A percentile compares a stretch with the other conserved stretches of the same genome.
phyloP scores from a whole-genome alignment of 2,113 vertebrate genomes.

The Chinchilla lanigera region DNA sequence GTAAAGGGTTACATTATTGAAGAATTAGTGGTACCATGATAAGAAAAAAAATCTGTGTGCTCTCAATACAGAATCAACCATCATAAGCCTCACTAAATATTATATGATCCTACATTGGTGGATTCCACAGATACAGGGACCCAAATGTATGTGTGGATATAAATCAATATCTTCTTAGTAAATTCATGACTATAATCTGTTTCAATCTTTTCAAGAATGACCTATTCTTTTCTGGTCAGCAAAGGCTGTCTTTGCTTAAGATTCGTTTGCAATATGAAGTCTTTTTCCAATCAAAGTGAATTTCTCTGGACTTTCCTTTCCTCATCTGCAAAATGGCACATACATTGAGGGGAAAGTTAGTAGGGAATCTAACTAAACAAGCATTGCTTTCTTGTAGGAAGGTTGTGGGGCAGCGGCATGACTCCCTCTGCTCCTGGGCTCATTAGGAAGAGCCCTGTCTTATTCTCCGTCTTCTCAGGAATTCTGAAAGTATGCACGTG shows the following conservation, averaged over 20 bases:
- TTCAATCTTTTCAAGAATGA: neutral
- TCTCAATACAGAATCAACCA: neutral
- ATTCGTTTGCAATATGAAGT: neutral
- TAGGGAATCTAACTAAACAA: neutral
- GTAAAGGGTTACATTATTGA: neutral
- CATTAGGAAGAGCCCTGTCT: neutral
- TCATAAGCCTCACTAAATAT: neutral
- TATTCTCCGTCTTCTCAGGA: no score
- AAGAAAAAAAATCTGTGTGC: no score
- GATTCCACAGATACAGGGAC: no score
- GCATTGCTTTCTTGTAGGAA: fast-evolving
- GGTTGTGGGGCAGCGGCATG: no score
- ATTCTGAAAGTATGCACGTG: fast-evolving
- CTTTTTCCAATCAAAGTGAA: neutral
- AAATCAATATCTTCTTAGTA: neutral
- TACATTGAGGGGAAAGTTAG: neutral
- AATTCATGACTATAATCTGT: neutral
- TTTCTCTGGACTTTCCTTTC: neutral
- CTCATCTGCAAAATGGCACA: neutral
- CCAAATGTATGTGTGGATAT: neutral
- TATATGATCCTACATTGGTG: neutral
- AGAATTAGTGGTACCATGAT: neutral
- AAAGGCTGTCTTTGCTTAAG: neutral
- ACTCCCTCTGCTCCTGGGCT: neutral
- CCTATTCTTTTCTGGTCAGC: neutral